These are phyloP conservation scores for Delphinapterus leucas DNA, from an alignment of 2,113 vertebrate genomes.

Conservation along the genomic window DNA sequence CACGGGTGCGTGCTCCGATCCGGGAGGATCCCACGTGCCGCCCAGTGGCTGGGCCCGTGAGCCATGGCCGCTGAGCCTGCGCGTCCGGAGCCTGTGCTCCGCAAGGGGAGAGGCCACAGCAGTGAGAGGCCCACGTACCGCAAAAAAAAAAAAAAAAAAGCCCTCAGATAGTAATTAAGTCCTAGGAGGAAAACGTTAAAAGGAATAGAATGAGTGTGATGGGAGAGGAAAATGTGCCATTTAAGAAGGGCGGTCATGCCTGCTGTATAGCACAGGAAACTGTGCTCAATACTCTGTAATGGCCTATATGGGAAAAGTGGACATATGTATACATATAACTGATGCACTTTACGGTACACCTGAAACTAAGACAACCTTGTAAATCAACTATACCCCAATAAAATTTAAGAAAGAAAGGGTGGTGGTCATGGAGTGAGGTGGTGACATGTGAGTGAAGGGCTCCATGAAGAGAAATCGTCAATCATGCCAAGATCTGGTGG, in stretches of 20 bases:
- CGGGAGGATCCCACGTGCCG: too few species aligned
- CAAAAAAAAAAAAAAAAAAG: not conserved
- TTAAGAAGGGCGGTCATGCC: not conserved
- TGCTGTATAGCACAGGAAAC: not conserved
- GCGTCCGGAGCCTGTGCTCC: too few species aligned
- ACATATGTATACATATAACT: not conserved
- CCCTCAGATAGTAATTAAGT: not conserved
- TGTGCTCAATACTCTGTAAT: not conserved
- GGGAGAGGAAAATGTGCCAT: not conserved
- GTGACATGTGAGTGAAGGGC: not conserved
- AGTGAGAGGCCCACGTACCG: too few species aligned
- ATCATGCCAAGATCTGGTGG: not conserved
- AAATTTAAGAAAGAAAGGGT: not conserved
- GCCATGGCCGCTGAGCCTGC: too few species aligned
- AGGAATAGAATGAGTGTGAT: not conserved
- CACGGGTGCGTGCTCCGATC: too few species aligned
- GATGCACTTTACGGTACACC: not conserved
- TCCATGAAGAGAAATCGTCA: not conserved
- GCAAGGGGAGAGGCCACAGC: too few species aligned
- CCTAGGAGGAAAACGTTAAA: not conserved
- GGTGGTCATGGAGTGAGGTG: not conserved
- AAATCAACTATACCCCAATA: not conserved
- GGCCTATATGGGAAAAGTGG: not conserved
- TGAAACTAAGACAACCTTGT: not conserved
- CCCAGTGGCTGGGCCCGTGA: too few species aligned